Evolutionary conservation across 2,888 invertebrate species (phyloP), one percentile per base, ranked within the genome.

Genomic region (Griposia aprilina): DNA sequence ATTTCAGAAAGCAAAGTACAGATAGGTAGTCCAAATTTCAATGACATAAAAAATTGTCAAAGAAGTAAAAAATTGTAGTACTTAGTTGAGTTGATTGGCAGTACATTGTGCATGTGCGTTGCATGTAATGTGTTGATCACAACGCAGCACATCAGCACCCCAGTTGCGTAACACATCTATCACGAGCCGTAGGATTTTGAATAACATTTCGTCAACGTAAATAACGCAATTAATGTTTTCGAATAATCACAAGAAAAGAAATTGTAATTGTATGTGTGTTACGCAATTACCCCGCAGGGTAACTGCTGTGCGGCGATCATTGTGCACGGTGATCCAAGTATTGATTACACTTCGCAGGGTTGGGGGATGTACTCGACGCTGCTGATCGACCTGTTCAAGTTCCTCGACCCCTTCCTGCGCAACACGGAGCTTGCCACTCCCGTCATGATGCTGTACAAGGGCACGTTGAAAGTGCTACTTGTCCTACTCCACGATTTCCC

Each of bases 401-500:
- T 99, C 96, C 97, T 99, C 88, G 98, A 99, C 65, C 99, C 99
- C 26, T 99, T 99, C 97, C 97, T 99, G 86, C 97, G 99, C 76
- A 99, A 99, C 96, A 99, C 99, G 0, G 99, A 99, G 92, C 97
- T 99, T 50, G 99, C 99, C 8, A 98, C 99, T 89, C 99, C 99
- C 0, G 99, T 99, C 10, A 98, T 99, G 91, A 97, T 98, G 90
- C 97, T 99, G 45, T 99, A 99, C 97, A 99, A 99, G 96, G 99
- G 99, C 89, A 99, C 99, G 0, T 97, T 99, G 67, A 98, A 99
- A 84, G 99, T 99, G 15, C 97, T 99, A 72, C 97, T 99, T 60
- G 99, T 99, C 0, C 97, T 99, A 52, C 97, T 99, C 20, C 99
- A 99, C 93, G 99, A 99, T 94, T 99, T 99, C 94, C 99, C 99